Percentiles rank a stretch among this genome's conserved stretches.
These are phyloP conservation scores for Synodontis membranacea DNA, from an alignment of 2,113 vertebrate species.

Conservation along the genomic window DNA sequence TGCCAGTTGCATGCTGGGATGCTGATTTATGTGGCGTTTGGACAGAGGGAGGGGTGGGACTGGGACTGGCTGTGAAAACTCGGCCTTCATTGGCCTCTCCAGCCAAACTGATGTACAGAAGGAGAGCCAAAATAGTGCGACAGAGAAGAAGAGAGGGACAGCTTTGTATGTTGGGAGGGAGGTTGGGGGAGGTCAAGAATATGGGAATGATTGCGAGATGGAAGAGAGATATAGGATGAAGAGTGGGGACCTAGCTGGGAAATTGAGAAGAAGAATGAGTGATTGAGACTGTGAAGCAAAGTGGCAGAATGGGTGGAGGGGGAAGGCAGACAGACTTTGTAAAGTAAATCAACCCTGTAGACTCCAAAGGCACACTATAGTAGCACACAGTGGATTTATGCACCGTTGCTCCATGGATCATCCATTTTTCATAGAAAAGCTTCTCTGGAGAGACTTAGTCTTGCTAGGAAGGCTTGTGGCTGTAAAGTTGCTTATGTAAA, in stretches of 20 bases:
- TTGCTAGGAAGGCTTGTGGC: constrained; percentile 3
- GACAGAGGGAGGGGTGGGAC: constrained; percentile 53
- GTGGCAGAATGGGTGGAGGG: constrained; percentile 41
- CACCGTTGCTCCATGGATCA: constrained; percentile 62
- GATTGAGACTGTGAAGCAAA: constrained; percentile 59
- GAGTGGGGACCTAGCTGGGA: constrained; percentile 63
- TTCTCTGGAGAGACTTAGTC: constrained; percentile 34
- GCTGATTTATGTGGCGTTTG: constrained; percentile 62
- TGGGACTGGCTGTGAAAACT: constrained; percentile 59
- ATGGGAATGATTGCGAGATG: constrained; percentile 52
- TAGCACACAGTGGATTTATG: constrained; percentile 64
- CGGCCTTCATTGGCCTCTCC: constrained; percentile 53
- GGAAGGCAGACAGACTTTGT: constrained; percentile 53
- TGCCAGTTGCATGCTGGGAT: constrained; percentile 58
- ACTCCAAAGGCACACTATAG: constrained; percentile 50
- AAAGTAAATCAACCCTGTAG: constrained; percentile 66
- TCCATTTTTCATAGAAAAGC: constrained; percentile 56
- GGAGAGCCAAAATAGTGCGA: constrained; percentile 21
- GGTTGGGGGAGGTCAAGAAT: constrained; percentile 62
- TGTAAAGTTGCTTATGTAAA: constrained; percentile 40
- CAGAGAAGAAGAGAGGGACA: constrained; percentile 43
- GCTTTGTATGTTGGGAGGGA: constrained; percentile 53
- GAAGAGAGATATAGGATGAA: constrained; percentile 60
- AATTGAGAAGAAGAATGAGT: constrained; percentile 61
- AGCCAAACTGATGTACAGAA: constrained; percentile 52